Evolutionary conservation across 2,113 vertebrate genomes (phyloP).

Genomic region (Mirza zaza): DNA sequence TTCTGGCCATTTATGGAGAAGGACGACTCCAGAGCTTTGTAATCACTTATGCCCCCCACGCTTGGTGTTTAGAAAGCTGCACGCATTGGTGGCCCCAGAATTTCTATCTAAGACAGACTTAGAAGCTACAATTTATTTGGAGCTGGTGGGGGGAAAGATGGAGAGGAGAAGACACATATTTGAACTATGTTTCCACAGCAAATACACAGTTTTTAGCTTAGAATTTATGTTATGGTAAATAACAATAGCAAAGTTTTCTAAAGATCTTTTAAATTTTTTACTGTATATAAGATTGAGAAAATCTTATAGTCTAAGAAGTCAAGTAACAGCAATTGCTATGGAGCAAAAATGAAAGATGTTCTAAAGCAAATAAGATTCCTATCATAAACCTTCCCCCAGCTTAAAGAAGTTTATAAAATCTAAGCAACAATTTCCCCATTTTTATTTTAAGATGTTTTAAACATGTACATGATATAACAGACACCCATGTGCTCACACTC

Average conservation of each 20-base stretch:
- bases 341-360: not conserved
- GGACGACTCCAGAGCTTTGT: constrained; percentile 50
- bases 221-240: not conserved
- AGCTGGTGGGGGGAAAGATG: not conserved
- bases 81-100: not conserved
- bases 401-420: not conserved
- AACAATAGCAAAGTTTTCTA: not conserved
- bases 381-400: not conserved
- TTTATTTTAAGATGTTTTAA: constrained; percentile 14
- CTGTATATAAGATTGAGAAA: not conserved
- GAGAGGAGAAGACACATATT: not conserved
- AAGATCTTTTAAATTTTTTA: constrained; percentile 28
- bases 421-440: not conserved
- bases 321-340: not conserved
- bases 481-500: not conserved
- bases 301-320: not conserved
- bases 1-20: constrained; percentile 60
- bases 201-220: not conserved
- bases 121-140: not conserved
- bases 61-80: constrained; percentile 43
- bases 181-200: not conserved
- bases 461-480: not conserved
- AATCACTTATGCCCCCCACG: constrained; percentile 34
- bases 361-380: not conserved
- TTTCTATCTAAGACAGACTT: not conserved